Conservation (phyloP, 2,113 vertebrate species). For the Leuciscus idus region DNA sequence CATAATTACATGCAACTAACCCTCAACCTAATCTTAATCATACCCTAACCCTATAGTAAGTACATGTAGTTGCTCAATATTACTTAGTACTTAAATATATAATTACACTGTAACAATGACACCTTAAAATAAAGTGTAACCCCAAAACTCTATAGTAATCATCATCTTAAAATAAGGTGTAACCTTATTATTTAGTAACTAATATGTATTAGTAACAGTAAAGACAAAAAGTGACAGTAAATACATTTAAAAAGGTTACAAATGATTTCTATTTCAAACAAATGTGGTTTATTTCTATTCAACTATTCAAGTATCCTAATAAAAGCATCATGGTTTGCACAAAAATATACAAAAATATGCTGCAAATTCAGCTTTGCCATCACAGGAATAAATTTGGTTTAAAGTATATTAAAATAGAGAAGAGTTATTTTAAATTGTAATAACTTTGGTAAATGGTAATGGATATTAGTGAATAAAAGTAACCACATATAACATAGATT, state of each 20-base stretch:
- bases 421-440: background rate
- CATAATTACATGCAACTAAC: too few species aligned
- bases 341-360: background rate
- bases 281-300: background rate
- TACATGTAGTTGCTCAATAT: too few species aligned
- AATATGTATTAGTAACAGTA: too few species aligned
- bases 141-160: too few species aligned
- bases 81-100: too few species aligned
- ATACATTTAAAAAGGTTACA: background rate
- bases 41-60: too few species aligned
- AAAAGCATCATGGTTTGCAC: background rate
- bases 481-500: background rate
- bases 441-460: background rate
- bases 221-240: background rate
- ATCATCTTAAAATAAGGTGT: too few species aligned
- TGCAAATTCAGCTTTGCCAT: background rate
- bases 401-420: background rate
- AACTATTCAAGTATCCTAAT: background rate
- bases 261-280: background rate
- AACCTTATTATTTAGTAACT: too few species aligned
- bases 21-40: too few species aligned
- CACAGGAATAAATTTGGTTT: background rate
- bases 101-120: too few species aligned
- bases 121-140: too few species aligned
- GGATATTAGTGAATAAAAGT: background rate